Evolutionary conservation across 2,888 invertebrate species (phyloP), one percentile per base, ranked within the genome.

Genomic region (Priocnemis perturbator): DNA sequence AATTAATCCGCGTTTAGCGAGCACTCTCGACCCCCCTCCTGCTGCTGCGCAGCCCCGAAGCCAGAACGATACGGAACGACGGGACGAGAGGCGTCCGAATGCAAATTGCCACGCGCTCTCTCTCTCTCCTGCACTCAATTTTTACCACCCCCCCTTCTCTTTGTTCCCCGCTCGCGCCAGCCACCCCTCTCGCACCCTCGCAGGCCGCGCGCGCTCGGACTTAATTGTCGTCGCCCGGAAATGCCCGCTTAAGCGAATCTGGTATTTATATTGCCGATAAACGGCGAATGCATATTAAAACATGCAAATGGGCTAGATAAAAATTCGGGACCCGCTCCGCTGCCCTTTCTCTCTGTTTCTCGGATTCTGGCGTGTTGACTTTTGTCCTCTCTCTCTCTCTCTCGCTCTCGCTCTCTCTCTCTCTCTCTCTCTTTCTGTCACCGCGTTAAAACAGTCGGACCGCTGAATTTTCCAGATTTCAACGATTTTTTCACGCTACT

Each of bases 181-280:
- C 5, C 26, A 26, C 26, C 26, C 11, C 37, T 11, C 37, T 37
- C 37, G 7, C 37, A 11, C 37, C 37, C 4, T 5, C 37, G 7
- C 37, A n/a, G n/a, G n/a, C n/a, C n/a, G n/a, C n/a, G n/a, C 76
- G 76, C 74, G 77, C 78, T 74, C 71, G 60, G 74, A 71, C 73
- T 81, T 83, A 79, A 81, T 82, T 77, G 77, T 76, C 76, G 66
- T 69, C 74, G 64, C 37, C 69, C 66, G 72, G 65, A 77, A 79
- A 76, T 76, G 70, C 65, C 71, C 74, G 73, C 71, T 72, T 74
- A 71, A 75, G 76, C 76, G 79, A 81, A 76, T 80, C 79, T 71
- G 73, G 76, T 82, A 80, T 83, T 83, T 82, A 82, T 81, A 82
- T 81, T 71, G 75, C 62, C 77, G 80, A 82, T 80, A 78, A 82